phyloP scores from a whole-genome alignment of 2,888 invertebrate species.

The Eurois occulta region DNA sequence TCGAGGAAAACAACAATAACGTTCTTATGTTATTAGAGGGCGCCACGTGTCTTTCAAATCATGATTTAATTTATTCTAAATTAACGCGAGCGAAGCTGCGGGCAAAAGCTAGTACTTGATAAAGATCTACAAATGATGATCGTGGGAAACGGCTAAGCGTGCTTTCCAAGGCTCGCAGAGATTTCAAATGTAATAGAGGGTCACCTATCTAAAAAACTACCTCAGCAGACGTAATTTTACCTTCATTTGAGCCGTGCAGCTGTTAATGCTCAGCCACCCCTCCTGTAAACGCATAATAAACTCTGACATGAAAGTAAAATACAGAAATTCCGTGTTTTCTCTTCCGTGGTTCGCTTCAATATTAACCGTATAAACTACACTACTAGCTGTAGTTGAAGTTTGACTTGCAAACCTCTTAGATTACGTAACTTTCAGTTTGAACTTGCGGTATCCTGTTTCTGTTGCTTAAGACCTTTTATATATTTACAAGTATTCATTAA shows the following conservation, averaged over 20 bases:
- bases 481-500: not conserved
- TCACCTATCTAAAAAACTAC: not conserved
- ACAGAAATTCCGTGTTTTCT: not conserved
- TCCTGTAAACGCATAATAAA: conserved; percentile 1
- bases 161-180: too few relatives aligned
- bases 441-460: conserved; percentile 11
- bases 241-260: not conserved
- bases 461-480: not conserved
- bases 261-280: not conserved
- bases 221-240: not conserved
- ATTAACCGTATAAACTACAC: not conserved
- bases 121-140: too few relatives aligned
- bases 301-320: not conserved
- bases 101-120: too few relatives aligned
- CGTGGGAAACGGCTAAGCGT: too few relatives aligned
- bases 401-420: conserved; percentile 12
- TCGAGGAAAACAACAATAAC: too few relatives aligned
- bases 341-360: conserved; percentile 1
- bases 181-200: too few relatives aligned
- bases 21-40: too few relatives aligned
- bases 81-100: too few relatives aligned
- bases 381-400: not conserved
- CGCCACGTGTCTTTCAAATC: too few relatives aligned
- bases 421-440: conserved; percentile 5
- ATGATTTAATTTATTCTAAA: too few relatives aligned